These are phyloP conservation scores for Thelaira solivaga DNA, from an alignment of 2,888 invertebrate genomes.

Conservation along the genomic window DNA sequence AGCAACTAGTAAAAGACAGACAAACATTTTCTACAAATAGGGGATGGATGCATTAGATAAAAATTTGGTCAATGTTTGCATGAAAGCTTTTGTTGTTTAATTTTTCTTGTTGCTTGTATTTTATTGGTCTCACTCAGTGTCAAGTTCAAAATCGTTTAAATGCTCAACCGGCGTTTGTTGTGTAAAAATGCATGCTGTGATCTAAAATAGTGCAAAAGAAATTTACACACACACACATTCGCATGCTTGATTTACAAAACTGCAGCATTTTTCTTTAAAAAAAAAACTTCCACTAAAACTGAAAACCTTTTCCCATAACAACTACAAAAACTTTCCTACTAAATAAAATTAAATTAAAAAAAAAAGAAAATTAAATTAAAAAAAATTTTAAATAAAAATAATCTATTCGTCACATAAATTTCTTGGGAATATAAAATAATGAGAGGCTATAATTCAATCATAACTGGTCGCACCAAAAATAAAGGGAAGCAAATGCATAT, in stretches of 20 bases:
- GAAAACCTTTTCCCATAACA: no score
- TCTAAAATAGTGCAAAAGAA: no score
- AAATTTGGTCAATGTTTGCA: slow-evolving; percentile 4
- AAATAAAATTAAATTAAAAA: no score
- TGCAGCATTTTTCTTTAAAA: no score
- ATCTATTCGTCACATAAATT: background rate
- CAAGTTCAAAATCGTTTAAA: slow-evolving; percentile 50
- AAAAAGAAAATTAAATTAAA: no score
- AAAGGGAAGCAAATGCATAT: no score
- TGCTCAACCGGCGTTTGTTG: slow-evolving; percentile 36
- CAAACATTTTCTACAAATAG: background rate
- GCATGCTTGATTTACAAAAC: no score
- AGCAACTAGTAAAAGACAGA: slow-evolving; percentile 13
- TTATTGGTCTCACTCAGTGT: slow-evolving; percentile 31
- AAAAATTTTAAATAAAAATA: background rate
- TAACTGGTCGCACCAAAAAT: no score
- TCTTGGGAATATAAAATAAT: background rate
- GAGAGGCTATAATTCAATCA: background rate
- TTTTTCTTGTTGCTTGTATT: slow-evolving; percentile 17
- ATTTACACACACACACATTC: no score
- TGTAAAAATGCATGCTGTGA: background rate
- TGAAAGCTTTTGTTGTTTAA: slow-evolving; percentile 12
- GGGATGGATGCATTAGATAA: background rate
- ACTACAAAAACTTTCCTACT: no score
- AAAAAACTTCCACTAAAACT: no score